phyloP scores from a whole-genome alignment of 2,797 vertebrate species.

The Cercopithecus mitis region DNA sequence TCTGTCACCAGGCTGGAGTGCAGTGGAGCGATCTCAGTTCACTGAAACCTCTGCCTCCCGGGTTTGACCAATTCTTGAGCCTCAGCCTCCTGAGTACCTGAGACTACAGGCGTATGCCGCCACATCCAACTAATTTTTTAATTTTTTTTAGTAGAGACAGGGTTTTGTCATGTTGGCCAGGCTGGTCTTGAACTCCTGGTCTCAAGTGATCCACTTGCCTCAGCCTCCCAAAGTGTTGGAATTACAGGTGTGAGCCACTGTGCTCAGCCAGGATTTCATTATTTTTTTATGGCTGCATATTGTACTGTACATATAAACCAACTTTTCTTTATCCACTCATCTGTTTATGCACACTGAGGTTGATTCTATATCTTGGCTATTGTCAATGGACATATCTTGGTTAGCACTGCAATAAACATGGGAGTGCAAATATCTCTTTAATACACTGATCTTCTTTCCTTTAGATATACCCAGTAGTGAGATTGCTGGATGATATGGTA shows the following conservation, averaged over 20 bases:
- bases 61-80: neutral
- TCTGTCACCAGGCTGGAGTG: neutral
- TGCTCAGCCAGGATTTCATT: neutral
- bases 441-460: neutral
- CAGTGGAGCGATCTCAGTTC: neutral
- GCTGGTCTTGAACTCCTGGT: neutral
- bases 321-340: neutral
- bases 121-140: neutral
- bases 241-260: neutral
- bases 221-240: neutral
- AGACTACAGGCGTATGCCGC: neutral
- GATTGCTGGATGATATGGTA: neutral
- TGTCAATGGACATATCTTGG: neutral
- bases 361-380: neutral
- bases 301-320: neutral
- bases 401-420: neutral
- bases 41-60: neutral
- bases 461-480: neutral
- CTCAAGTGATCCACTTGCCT: neutral
- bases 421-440: neutral
- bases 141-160: neutral
- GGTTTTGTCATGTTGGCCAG: neutral
- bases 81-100: neutral
- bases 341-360: neutral
- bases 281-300: neutral